A percentile compares a stretch with the other conserved stretches of the same genome.
Conservation (phyloP, 2,888 invertebrate species). For the Amphipyra tragopoginis region DNA sequence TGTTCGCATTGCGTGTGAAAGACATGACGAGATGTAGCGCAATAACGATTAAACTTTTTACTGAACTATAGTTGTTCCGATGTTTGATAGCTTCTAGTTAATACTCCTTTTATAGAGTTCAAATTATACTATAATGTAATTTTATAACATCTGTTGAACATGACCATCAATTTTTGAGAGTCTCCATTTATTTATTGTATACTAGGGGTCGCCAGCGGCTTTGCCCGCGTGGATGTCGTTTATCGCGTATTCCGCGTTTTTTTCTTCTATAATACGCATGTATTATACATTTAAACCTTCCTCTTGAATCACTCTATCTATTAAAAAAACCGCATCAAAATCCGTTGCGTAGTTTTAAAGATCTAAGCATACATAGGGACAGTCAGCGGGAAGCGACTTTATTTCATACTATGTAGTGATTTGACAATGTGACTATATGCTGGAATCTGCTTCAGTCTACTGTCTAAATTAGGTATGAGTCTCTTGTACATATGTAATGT, state of each 20-base stretch:
- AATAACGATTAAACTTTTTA: not conserved
- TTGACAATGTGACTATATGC: conserved; percentile 34
- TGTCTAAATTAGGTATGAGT: conserved; percentile 32
- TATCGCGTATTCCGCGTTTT: too few species aligned
- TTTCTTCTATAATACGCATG: too few species aligned
- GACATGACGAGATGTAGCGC: not conserved
- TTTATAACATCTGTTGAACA: conserved; percentile 3
- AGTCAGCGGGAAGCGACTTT: too few species aligned
- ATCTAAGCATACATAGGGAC: too few species aligned
- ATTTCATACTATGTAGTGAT: too few species aligned
- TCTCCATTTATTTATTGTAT: conserved; percentile 7
- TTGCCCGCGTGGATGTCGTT: too few species aligned
- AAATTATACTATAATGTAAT: conserved; percentile 16
- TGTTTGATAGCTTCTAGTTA: not conserved
- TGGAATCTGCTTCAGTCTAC: conserved; percentile 29
- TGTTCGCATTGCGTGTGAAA: not conserved
- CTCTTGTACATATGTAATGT: conserved; percentile 45
- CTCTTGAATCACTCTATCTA: too few species aligned
- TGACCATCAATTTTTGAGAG: conserved; percentile 8
- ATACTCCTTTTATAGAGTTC: conserved; percentile 7
- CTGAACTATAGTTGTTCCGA: not conserved
- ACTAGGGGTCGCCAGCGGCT: too few species aligned
- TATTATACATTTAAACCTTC: too few species aligned
- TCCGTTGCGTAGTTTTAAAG: too few species aligned
- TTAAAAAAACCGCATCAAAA: too few species aligned